These are phyloP conservation scores for Leguminivora glycinivorella DNA, from an alignment of 1,140 invertebrate genomes.

Conservation along the genomic window DNA sequence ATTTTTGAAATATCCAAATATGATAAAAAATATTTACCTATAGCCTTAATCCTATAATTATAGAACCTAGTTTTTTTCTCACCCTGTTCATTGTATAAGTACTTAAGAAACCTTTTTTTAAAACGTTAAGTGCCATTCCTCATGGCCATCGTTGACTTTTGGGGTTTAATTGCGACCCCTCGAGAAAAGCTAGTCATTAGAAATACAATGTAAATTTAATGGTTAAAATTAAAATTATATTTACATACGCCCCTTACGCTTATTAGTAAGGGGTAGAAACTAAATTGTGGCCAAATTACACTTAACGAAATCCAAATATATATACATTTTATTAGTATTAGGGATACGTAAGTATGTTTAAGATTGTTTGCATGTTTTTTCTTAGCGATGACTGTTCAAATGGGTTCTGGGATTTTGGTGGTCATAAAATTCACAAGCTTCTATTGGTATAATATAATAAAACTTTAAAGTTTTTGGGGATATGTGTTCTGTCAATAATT, in stretches of 20 bases:
- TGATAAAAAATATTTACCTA: background rate
- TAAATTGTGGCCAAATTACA: conserved; percentile 77
- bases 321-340: conserved; percentile 74
- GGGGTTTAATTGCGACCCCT: conserved; percentile 49
- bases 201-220: conserved; percentile 73
- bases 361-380: conserved; percentile 49
- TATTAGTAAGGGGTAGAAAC: conserved; percentile 66
- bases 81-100: conserved; percentile 9
- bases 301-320: conserved; percentile 75
- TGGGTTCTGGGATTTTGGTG: background rate
- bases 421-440: background rate
- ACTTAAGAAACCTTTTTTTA: background rate
- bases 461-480: background rate
- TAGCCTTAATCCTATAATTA: conserved; percentile 22
- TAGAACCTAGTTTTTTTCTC: conserved; percentile 26
- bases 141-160: background rate
- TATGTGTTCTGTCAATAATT: too few relatives aligned
- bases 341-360: conserved; percentile 52
- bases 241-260: conserved; percentile 67
- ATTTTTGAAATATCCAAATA: conserved; percentile 1
- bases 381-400: conserved; percentile 17
- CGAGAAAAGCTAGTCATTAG: conserved; percentile 76
- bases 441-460: background rate
- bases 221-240: conserved; percentile 71
- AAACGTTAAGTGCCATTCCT: conserved; percentile 8